These are phyloP conservation scores for Hydriomena furcata DNA, from an alignment of 2,888 invertebrate genomes.

Conservation along the genomic window DNA sequence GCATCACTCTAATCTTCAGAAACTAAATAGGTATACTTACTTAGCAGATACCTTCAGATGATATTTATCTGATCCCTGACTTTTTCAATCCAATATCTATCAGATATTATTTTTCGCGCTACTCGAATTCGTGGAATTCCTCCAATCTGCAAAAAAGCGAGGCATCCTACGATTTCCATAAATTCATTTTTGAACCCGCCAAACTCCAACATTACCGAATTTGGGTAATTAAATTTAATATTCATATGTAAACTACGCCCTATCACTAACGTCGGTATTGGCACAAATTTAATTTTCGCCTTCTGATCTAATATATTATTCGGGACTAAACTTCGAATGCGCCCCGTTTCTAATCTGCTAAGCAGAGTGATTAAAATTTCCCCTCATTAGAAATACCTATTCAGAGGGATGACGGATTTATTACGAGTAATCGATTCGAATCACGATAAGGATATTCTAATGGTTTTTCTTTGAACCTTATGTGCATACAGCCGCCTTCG, in stretches of 20 bases:
- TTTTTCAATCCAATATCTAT: too few relatives aligned
- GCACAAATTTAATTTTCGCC: conserved; percentile 61
- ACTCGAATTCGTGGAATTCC: too few relatives aligned
- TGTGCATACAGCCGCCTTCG: too few relatives aligned
- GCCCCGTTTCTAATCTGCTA: conserved; percentile 47
- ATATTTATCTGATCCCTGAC: too few relatives aligned
- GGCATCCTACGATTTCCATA: too few relatives aligned
- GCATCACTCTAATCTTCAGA: too few relatives aligned
- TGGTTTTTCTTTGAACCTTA: neutral
- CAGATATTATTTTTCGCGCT: too few relatives aligned
- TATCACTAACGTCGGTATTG: conserved; percentile 45
- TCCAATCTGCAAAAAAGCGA: too few relatives aligned
- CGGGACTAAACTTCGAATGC: conserved; percentile 53
- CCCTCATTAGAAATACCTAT: conserved; percentile 45
- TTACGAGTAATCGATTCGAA: conserved; percentile 21
- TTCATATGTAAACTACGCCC: conserved; percentile 56
- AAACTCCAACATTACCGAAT: conserved; percentile 28
- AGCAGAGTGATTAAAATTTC: conserved; percentile 54
- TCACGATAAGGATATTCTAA: neutral
- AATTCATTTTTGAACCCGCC: conserved; percentile 5
- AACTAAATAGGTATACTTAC: too few relatives aligned
- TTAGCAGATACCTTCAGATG: too few relatives aligned
- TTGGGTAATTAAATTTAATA: conserved; percentile 57
- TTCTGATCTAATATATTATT: conserved; percentile 65
- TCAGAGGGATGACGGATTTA: conserved; percentile 37